These are phyloP conservation scores for rabbit (Oryctolagus cuniculus) DNA, from an alignment of 2,113 vertebrate genomes.

Conservation along the genomic window DNA sequence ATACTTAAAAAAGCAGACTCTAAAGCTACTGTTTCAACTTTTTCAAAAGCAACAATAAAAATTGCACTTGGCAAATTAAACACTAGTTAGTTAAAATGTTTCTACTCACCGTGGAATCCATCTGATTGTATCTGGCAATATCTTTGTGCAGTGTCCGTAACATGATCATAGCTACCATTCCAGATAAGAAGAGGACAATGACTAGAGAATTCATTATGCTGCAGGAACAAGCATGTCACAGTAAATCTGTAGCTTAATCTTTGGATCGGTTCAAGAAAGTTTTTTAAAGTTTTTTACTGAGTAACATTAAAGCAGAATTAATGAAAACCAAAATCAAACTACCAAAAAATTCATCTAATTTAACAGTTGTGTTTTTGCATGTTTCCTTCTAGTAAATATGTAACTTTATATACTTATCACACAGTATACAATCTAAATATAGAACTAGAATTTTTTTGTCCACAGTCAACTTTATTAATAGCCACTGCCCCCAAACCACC, in stretches of 20 bases:
- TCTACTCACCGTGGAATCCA: slow-evolving; percentile 93
- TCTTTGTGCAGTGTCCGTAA: slow-evolving; percentile 98
- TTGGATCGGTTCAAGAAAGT: background rate
- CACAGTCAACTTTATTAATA: slow-evolving; percentile 1
- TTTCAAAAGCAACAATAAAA: slow-evolving; percentile 28
- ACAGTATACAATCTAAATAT: background rate
- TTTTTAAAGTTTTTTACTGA: background rate
- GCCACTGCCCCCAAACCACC: background rate
- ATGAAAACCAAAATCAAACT: slow-evolving; percentile 14
- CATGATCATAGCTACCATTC: slow-evolving; percentile 99
- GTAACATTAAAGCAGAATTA: slow-evolving; percentile 19
- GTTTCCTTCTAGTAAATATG: background rate
- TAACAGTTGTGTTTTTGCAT: background rate
- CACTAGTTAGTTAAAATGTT: slow-evolving; percentile 44
- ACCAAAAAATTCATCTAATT: slow-evolving; percentile 44
- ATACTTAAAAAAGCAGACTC: slow-evolving; percentile 19
- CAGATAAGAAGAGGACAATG: slow-evolving; percentile 98
- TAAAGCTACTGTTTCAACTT: slow-evolving; percentile 37
- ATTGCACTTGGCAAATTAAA: background rate
- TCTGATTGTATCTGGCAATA: slow-evolving; percentile 99
- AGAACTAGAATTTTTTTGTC: background rate
- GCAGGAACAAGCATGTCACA: slow-evolving; percentile 62
- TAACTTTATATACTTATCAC: background rate
- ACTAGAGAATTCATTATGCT: slow-evolving; percentile 99
- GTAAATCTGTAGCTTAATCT: background rate